phyloP scores from a whole-genome alignment of 2,797 vertebrate species.

The Acanthopagrus latus region DNA sequence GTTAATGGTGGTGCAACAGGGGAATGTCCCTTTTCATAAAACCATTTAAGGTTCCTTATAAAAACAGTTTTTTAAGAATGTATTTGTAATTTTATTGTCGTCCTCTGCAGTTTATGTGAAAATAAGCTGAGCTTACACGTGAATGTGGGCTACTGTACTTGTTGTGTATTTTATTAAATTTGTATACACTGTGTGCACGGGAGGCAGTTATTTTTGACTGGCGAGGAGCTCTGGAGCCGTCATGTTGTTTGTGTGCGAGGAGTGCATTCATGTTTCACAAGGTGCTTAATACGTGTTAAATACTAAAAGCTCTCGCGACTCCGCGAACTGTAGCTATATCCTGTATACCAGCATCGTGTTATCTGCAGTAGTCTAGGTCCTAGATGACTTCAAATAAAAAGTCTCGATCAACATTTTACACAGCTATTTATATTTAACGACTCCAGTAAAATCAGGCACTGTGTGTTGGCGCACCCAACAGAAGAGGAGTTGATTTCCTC shows the following conservation, averaged over 20 bases:
- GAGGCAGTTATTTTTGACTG: conserved; percentile 94
- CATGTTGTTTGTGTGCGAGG: conserved; percentile 62
- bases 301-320: conserved; percentile 54
- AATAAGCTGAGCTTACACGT: conserved; percentile 99
- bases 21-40: conserved; percentile 90
- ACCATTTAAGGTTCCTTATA: conserved; percentile 93
- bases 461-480: conserved; percentile 69
- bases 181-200: conserved; percentile 98
- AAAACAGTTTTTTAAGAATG: conserved; percentile 96
- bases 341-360: conserved; percentile 63
- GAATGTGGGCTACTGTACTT: conserved; percentile 95
- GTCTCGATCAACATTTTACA: conserved; percentile 65
- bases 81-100: conserved; percentile 98
- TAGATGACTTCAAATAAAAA: conserved; percentile 42
- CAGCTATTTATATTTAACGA: conserved; percentile 67
- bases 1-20: conserved; percentile 92
- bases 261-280: conserved; percentile 64
- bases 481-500: conserved; percentile 68
- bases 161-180: conserved; percentile 99
- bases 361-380: conserved; percentile 52
- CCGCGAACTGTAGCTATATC: conserved; percentile 54
- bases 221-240: conserved; percentile 62
- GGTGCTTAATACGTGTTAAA: conserved; percentile 66
- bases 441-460: conserved; percentile 72
- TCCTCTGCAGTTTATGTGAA: conserved; percentile 98